phyloP scores from a whole-genome alignment of 1,140 invertebrate species.

The Battus philenor region DNA sequence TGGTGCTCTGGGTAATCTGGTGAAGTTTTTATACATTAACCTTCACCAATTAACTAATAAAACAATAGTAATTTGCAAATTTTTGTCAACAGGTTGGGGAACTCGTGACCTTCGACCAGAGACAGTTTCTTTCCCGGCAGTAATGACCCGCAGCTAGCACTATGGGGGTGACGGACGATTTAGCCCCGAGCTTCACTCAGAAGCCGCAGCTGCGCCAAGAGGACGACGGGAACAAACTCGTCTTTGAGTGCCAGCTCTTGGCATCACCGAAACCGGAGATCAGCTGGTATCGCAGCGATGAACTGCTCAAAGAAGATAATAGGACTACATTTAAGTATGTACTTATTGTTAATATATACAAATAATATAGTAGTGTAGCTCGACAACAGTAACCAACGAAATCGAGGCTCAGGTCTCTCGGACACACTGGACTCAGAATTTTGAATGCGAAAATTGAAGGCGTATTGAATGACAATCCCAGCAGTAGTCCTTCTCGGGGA shows the following conservation, averaged over 20 bases:
- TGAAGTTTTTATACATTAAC: too few relatives aligned
- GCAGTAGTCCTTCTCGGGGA: too few relatives aligned
- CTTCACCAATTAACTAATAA: too few relatives aligned
- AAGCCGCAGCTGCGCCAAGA: slow-evolving; percentile 97
- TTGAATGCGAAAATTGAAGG: too few relatives aligned
- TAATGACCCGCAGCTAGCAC: slow-evolving; percentile 57
- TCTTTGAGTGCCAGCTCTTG: slow-evolving; percentile 95
- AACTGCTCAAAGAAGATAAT: slow-evolving; percentile 86
- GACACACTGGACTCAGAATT: too few relatives aligned
- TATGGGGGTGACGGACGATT: slow-evolving; percentile 93
- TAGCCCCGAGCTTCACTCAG: slow-evolving; percentile 97
- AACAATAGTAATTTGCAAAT: too few relatives aligned
- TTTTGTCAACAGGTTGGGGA: slow-evolving; percentile 25
- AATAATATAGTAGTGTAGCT: too few relatives aligned
- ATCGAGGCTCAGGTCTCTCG: too few relatives aligned
- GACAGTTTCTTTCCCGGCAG: slow-evolving; percentile 31
- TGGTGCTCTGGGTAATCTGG: too few relatives aligned
- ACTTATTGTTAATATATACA: too few relatives aligned
- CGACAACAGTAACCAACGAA: too few relatives aligned
- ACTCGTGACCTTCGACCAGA: slow-evolving; percentile 3
- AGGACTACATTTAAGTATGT: slow-evolving; percentile 88
- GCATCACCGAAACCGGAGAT: slow-evolving; percentile 93
- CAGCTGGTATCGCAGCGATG: slow-evolving; percentile 93
- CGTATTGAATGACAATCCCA: too few relatives aligned
- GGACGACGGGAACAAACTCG: slow-evolving; percentile 95